phyloP scores from a whole-genome alignment of 2,888 invertebrate genomes.

The Hypsopygia costalis region DNA sequence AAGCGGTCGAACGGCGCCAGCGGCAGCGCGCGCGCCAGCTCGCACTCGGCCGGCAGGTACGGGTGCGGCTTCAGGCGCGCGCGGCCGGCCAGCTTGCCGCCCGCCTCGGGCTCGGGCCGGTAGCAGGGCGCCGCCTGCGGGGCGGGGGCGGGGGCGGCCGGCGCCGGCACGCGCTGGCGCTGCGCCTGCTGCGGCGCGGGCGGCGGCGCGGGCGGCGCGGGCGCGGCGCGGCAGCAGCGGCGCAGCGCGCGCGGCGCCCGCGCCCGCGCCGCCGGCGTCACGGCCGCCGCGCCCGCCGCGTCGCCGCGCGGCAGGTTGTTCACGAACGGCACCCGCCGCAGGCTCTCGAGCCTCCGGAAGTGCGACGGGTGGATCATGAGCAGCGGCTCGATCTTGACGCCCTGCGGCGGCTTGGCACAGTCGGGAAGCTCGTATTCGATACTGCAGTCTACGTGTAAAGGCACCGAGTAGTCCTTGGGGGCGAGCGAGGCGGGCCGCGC shows the following conservation, averaged over 20 bases:
- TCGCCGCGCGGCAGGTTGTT: constrained; percentile 88
- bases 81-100: constrained; percentile 43
- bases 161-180: constrained; percentile 27
- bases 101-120: constrained; percentile 42
- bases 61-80: constrained; percentile 54
- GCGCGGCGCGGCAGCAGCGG: constrained; percentile 37
- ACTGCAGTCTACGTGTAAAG: constrained; percentile 94
- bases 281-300: constrained; percentile 51
- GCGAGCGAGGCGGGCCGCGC: constrained; percentile 73
- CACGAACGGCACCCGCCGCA: constrained; percentile 90
- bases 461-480: constrained; percentile 91
- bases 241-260: constrained; percentile 28
- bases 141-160: constrained; percentile 29
- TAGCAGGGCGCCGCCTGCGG: constrained; percentile 40
- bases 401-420: constrained; percentile 92
- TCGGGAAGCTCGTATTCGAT: constrained; percentile 95
- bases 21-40: constrained; percentile 66
- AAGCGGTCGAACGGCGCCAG: constrained; percentile 68
- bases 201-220: constrained; percentile 39
- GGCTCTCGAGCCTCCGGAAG: constrained; percentile 92
- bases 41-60: constrained; percentile 55
- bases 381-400: constrained; percentile 90
- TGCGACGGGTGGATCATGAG: constrained; percentile 95
- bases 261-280: constrained; percentile 31
- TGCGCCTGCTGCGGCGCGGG: constrained; percentile 37